Evolutionary conservation across 1,140 invertebrate genomes (phyloP).

Genomic region (Drosophila malerkotliana): DNA sequence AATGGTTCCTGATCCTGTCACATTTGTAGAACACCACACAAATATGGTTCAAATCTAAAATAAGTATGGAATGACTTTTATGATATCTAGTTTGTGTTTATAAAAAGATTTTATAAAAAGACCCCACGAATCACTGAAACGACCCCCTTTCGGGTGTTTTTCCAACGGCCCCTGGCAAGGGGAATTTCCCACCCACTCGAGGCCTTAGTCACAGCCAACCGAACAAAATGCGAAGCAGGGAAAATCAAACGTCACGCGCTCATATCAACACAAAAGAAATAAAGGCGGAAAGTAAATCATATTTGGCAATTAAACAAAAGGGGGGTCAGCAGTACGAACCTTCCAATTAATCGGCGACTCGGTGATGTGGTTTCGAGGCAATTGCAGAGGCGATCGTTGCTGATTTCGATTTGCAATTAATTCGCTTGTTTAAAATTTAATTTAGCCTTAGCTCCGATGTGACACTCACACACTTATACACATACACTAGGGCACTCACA

Average conservation of each 20-base stretch:
- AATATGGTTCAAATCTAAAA: too few relatives aligned
- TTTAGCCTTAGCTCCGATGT: constrained; percentile 15
- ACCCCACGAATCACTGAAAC: neutral
- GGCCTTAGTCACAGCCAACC: constrained; percentile 42
- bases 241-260: constrained; percentile 24
- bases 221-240: constrained; percentile 24
- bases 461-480: constrained; percentile 6
- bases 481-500: constrained; percentile 9
- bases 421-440: constrained; percentile 44
- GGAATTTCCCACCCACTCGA: constrained; percentile 23
- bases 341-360: constrained; percentile 57
- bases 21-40: too few relatives aligned
- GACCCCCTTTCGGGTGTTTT: constrained; percentile 6
- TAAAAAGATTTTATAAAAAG: too few relatives aligned
- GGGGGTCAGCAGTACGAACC: constrained; percentile 24
- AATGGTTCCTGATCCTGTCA: too few relatives aligned
- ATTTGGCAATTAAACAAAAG: constrained; percentile 23
- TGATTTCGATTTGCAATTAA: constrained; percentile 5
- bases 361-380: constrained; percentile 29
- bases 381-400: constrained; percentile 26
- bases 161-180: neutral
- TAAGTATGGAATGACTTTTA: too few relatives aligned
- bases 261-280: constrained; percentile 44
- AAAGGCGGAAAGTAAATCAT: constrained; percentile 31
- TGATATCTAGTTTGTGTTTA: too few relatives aligned